phyloP scores from a whole-genome alignment of 2,888 invertebrate species.

The Rhodophaea formosa region DNA sequence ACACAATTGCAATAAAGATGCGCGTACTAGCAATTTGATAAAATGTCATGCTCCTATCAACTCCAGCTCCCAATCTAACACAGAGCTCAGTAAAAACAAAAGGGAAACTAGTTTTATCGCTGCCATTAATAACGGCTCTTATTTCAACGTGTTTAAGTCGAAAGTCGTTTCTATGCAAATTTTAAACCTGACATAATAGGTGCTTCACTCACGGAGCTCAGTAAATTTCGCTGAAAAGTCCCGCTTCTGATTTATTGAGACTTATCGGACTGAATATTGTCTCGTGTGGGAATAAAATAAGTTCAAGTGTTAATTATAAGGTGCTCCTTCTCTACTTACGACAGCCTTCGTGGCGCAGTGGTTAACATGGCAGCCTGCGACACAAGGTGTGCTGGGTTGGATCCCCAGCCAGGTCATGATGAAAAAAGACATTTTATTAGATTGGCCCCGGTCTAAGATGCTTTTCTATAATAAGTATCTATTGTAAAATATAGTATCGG shows the following conservation, averaged over 20 bases:
- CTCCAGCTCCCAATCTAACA: constrained; percentile 7
- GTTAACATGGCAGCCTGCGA: no score
- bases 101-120: constrained; percentile 16
- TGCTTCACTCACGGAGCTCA: constrained; percentile 31
- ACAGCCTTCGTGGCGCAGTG: no score
- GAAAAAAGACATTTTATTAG: no score
- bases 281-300: constrained; percentile 36
- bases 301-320: constrained; percentile 23
- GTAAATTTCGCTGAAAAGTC: constrained; percentile 56
- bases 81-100: constrained; percentile 14
- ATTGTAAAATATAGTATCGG: no score
- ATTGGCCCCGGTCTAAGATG: no score
- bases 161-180: constrained; percentile 61
- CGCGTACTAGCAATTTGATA: neutral
- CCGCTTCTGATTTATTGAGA: constrained; percentile 52
- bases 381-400: no score
- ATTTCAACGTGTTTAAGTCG: constrained; percentile 37
- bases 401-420: no score
- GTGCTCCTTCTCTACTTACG: neutral
- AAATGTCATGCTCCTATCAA: neutral
- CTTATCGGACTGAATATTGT: constrained; percentile 61
- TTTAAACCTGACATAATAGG: constrained; percentile 50
- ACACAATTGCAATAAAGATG: no score
- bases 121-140: constrained; percentile 29
- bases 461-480: no score